A percentile compares a stretch with the other conserved stretches of the same genome.
Evolutionary conservation across 2,797 vertebrate genomes (phyloP).

Genomic region (Falco columbarius): DNA sequence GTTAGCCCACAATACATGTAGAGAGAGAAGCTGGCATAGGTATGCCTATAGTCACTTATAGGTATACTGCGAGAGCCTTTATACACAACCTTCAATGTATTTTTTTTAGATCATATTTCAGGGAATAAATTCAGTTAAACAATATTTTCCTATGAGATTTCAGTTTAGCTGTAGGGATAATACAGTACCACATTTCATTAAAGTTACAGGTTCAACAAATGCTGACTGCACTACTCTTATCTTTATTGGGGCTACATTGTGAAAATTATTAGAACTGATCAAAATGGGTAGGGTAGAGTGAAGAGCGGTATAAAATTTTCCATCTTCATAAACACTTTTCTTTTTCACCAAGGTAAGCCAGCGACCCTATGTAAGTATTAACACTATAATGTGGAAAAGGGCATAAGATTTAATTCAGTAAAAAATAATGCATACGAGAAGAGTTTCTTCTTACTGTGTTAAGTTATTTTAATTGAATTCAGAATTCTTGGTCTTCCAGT

Average conservation of each 20-base stretch:
- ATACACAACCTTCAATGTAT: not conserved
- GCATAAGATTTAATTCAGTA: not conserved
- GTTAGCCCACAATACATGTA: not conserved
- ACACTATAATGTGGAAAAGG: not conserved
- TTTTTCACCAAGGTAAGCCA: not conserved
- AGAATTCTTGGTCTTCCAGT: not conserved
- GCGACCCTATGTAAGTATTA: not conserved
- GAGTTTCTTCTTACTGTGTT: not conserved
- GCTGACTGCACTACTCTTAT: slow-evolving; percentile 16
- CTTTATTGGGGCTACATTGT: not conserved
- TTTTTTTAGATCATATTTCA: slow-evolving; percentile 29
- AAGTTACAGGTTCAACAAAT: slow-evolving; percentile 58
- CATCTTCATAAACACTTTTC: not conserved
- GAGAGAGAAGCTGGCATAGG: not conserved
- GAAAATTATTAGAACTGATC: slow-evolving; percentile 50
- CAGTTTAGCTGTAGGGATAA: slow-evolving; percentile 54
- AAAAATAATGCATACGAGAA: not conserved
- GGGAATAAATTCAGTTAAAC: slow-evolving; percentile 49
- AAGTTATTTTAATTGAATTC: not conserved
- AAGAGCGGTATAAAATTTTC: not conserved
- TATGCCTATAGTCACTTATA: not conserved
- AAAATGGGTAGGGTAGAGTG: not conserved
- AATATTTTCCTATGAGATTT: slow-evolving; percentile 49
- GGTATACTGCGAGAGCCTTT: slow-evolving; percentile 21
- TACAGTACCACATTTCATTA: slow-evolving; percentile 45